Evolutionary conservation across 1,140 invertebrate genomes (phyloP), one percentile per base, ranked within the genome.

Genomic region (Triops cancriformis): DNA sequence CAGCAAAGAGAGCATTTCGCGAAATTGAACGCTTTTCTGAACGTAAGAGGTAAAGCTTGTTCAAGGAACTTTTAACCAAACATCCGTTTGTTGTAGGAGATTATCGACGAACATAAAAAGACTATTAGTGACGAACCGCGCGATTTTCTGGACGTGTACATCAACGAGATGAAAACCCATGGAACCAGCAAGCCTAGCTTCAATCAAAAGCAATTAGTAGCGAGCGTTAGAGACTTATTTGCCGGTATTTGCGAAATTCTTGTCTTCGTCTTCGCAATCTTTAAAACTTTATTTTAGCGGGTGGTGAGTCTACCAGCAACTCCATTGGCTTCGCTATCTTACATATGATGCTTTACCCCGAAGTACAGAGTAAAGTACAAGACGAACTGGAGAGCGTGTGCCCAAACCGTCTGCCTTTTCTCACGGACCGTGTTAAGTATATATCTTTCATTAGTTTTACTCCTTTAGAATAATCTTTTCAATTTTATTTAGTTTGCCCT

Each of bases 341-440:
- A 28, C 86, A 88, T 43, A 81, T 92, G 12, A 82, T 92, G 72
- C 82, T 89, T 3, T 83, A 92, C 81, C 90, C 90, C 0, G 86
- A 90, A 51, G 84, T 92, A 0, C 88, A 90, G 81, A 84, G 85
- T 1, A 87, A 88, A 76, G 85, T 93, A 1, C 89, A 91, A 78
- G 81, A 87, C 7, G 92, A 94, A 81, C 88, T 94, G 37, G 89
- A 92, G 76, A 79, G 84, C n/a, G 89, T 92, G 0, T 86, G 94
- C 11, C 92, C 91, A 2, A 86, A 86, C 42, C 85, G 90, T 11
- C 76, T 88, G 3, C 89, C 90, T 0, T 87, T 83, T 2, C 83
- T 92, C 31, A 86, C 89, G 41, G 91, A 94, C 82, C 86, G 89
- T 42, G n/a, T 77, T 14, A 77, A 83, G 83, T 82, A 81, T 43